Conservation (phyloP, 2,888 invertebrate species). For the Choreutis nemorana region DNA sequence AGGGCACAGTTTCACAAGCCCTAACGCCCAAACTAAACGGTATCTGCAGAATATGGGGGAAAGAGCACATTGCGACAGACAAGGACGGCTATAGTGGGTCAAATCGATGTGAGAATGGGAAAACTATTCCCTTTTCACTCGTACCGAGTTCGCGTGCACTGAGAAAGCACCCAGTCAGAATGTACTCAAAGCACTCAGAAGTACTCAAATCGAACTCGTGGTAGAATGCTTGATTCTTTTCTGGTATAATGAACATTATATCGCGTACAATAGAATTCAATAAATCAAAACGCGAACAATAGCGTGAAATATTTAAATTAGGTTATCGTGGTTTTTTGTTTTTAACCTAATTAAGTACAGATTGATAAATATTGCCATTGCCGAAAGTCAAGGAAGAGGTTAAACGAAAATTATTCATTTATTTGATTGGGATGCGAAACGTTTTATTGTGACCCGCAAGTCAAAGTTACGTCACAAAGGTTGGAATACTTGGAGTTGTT, state of each 20-base stretch:
- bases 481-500: constrained; percentile 14
- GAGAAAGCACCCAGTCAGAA: constrained; percentile 31
- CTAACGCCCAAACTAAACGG: constrained; percentile 11
- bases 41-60: constrained; percentile 43
- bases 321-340: no score
- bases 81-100: constrained; percentile 30
- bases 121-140: constrained; percentile 24
- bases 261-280: no score
- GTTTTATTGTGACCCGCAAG: no score
- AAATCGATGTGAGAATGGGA: constrained; percentile 46
- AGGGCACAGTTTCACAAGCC: constrained; percentile 30
- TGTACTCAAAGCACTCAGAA: constrained; percentile 7
- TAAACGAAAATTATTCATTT: no score
- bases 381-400: no score
- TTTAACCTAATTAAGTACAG: no score
- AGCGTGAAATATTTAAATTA: no score
- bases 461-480: constrained; percentile 24
- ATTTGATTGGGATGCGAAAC: no score
- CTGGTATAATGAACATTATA: no score
- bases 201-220: constrained; percentile 25
- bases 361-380: no score
- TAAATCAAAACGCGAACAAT: no score
- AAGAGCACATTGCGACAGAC: constrained; percentile 31
- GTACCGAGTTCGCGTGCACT: constrained; percentile 37
- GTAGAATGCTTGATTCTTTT: no score